phyloP scores from a whole-genome alignment of 2,797 vertebrate genomes.

The Bucorvus abyssinicus region DNA sequence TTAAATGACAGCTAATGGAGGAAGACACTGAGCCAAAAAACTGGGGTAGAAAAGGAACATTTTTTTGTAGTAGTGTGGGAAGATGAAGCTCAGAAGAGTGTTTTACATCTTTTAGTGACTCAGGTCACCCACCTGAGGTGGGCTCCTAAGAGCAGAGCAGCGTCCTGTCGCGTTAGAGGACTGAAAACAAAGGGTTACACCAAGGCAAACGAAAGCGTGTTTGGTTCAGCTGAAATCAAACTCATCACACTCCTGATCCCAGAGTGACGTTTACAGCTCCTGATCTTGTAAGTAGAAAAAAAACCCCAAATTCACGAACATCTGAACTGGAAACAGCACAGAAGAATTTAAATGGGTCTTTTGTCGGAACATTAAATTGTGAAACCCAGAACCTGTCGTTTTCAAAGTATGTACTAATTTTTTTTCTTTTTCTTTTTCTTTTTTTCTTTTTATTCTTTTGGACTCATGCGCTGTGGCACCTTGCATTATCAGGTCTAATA shows the following conservation, averaged over 20 bases:
- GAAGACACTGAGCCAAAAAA: constrained; percentile 13
- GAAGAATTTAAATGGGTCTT: neutral
- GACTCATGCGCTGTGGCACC: neutral
- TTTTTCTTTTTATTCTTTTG: neutral
- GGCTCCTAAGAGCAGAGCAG: neutral
- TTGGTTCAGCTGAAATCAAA: neutral
- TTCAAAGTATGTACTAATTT: neutral
- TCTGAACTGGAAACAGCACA: neutral
- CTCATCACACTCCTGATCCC: neutral
- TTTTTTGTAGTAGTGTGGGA: constrained; percentile 33
- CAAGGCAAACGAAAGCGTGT: neutral
- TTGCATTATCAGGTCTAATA: neutral
- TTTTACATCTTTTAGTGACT: constrained; percentile 14
- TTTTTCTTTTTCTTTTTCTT: rapidly evolving
- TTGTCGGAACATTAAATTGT: neutral
- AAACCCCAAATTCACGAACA: neutral
- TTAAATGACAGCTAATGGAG: constrained; percentile 18
- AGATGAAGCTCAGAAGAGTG: constrained; percentile 1
- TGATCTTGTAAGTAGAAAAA: neutral
- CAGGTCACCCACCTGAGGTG: neutral
- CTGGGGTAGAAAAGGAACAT: neutral
- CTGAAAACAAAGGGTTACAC: neutral
- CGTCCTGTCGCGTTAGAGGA: neutral
- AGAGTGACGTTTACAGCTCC: neutral
- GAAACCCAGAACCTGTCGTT: neutral